Evolutionary conservation across 2,888 invertebrate species (phyloP).

Genomic region (Tortrix viridana): DNA sequence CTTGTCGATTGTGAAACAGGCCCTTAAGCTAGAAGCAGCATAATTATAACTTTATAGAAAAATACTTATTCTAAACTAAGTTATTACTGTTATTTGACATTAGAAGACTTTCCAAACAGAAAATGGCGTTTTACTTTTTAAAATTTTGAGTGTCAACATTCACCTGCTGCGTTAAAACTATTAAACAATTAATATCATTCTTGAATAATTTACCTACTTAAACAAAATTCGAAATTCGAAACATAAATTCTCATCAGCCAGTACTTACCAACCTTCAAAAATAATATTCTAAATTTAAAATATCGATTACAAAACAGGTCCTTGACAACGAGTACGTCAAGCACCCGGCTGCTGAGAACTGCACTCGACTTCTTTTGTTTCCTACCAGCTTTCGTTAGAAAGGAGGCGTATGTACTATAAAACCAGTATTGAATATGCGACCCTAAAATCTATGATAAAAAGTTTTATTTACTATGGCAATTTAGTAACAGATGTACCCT

Average conservation of each 20-base stretch:
- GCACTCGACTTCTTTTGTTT: slow-evolving; percentile 35
- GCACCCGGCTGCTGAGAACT: slow-evolving; percentile 35
- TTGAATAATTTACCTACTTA: background rate
- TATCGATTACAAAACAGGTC: slow-evolving; percentile 65
- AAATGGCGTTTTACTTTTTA: no score
- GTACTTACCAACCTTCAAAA: slow-evolving; percentile 6
- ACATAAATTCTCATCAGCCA: slow-evolving; percentile 9
- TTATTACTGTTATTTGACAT: no score
- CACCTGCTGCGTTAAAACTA: background rate
- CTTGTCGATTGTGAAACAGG: no score
- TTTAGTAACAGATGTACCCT: no score
- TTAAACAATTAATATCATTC: background rate
- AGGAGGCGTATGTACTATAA: no score
- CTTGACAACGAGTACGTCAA: slow-evolving; percentile 32
- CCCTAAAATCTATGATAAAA: no score
- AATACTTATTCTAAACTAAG: no score
- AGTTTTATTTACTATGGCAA: no score
- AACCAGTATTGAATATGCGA: no score
- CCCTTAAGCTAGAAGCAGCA: no score
- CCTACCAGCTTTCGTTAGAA: slow-evolving; percentile 3
- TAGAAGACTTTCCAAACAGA: no score
- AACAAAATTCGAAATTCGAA: background rate
- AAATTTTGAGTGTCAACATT: background rate
- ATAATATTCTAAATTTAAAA: slow-evolving; percentile 44
- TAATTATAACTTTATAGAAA: no score